Evolutionary conservation across 2,888 invertebrate genomes (phyloP).

Genomic region (Acanthacorydalis orientalis): DNA sequence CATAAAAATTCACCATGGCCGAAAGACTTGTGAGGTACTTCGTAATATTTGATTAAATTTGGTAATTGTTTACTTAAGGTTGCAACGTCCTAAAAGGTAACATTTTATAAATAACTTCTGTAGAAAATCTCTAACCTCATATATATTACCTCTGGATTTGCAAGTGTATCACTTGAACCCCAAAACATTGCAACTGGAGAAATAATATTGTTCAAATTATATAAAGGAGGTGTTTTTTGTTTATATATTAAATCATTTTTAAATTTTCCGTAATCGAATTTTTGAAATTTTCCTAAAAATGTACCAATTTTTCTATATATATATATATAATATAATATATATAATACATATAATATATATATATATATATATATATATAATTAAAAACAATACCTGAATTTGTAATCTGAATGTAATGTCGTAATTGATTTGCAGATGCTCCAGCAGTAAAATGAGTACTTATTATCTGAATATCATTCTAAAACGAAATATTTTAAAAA

Average conservation of each 20-base stretch:
- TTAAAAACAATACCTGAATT: slow-evolving; percentile 17
- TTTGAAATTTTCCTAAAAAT: not conserved
- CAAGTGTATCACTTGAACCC: not conserved
- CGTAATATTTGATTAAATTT: not conserved
- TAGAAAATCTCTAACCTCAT: no score
- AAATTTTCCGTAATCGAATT: not conserved
- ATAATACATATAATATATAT: no score
- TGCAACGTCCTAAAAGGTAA: not conserved
- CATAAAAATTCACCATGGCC: not conserved
- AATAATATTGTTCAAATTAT: not conserved
- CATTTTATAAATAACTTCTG: not conserved
- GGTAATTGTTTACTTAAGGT: not conserved
- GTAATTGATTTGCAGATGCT: slow-evolving; percentile 46
- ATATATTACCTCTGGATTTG: not conserved
- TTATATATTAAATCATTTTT: not conserved
- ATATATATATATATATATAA: not conserved
- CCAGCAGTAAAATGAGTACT: slow-evolving; percentile 55
- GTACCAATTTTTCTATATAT: not conserved
- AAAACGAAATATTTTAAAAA: slow-evolving; percentile 10
- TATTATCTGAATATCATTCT: slow-evolving; percentile 53
- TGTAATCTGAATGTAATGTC: slow-evolving; percentile 55
- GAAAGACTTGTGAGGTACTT: not conserved
- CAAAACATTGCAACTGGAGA: not conserved
- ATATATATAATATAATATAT: no score
- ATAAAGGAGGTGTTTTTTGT: not conserved